A percentile compares a stretch with the other conserved stretches of the same genome.
phyloP scores from a whole-genome alignment of 1,140 invertebrate species.

The Andricus grossulariae region DNA sequence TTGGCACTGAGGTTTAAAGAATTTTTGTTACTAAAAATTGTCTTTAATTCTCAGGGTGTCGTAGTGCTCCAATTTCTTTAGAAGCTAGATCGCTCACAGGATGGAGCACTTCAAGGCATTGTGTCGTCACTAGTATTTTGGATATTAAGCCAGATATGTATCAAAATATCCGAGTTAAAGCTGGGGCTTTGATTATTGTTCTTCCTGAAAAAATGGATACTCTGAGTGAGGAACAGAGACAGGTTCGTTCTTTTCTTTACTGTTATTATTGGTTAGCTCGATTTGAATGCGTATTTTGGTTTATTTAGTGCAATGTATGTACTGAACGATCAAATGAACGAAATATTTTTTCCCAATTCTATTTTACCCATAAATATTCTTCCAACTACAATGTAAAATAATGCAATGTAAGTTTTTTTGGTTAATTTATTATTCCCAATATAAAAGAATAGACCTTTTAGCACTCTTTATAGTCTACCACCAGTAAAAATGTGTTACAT shows the following conservation, averaged over 20 bases:
- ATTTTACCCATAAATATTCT: no score
- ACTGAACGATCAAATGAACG: no score
- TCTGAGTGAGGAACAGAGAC: constrained; percentile 82
- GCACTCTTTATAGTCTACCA: no score
- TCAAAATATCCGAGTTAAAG: constrained; percentile 85
- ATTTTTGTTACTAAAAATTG: background rate
- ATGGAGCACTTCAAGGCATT: constrained; percentile 92
- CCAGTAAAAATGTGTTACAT: no score
- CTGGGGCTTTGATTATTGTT: constrained; percentile 89
- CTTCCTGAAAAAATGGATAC: constrained; percentile 85
- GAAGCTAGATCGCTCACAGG: constrained; percentile 91
- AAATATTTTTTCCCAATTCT: no score
- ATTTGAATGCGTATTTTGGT: background rate
- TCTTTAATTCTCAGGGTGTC: constrained; percentile 81
- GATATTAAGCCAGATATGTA: constrained; percentile 88
- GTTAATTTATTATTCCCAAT: no score
- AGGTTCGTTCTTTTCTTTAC: constrained; percentile 76
- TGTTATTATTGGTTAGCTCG: background rate
- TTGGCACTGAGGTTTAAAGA: no score
- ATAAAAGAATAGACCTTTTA: no score
- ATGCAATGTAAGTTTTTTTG: no score
- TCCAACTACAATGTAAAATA: background rate
- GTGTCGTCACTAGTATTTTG: constrained; percentile 87
- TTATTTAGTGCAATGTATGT: no score
- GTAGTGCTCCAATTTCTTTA: constrained; percentile 87